These are phyloP conservation scores for Liposcelis brunnea DNA, from an alignment of 2,888 invertebrate genomes.

Conservation along the genomic window DNA sequence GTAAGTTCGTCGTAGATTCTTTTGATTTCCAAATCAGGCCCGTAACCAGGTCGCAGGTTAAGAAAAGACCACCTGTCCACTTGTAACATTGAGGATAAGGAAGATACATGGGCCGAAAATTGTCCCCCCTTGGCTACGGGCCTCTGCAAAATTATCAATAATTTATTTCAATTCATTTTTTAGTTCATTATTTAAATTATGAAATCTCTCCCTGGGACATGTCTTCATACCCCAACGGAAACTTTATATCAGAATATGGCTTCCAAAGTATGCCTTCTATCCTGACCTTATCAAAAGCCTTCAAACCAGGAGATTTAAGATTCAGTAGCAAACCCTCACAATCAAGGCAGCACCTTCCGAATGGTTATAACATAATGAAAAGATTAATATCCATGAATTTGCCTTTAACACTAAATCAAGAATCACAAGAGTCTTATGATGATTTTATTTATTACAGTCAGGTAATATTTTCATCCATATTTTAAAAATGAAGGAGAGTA, in stretches of 20 bases:
- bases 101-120: too few species aligned
- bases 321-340: constrained; percentile 41
- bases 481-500: too few species aligned
- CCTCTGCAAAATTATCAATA: too few species aligned
- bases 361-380: constrained; percentile 50
- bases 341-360: constrained; percentile 75
- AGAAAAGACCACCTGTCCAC: too few species aligned
- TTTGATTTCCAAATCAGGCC: too few species aligned
- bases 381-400: constrained; percentile 46
- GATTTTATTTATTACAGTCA: constrained; percentile 72
- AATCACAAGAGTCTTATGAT: constrained; percentile 37
- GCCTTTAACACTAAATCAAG: constrained; percentile 35
- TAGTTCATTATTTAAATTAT: constrained; percentile 83
- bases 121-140: too few species aligned
- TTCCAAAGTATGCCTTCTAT: constrained; percentile 75
- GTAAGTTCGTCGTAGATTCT: too few species aligned
- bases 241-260: constrained; percentile 94
- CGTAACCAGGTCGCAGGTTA: too few species aligned
- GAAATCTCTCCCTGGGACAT: constrained; percentile 62
- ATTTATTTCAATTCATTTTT: constrained; percentile 18
- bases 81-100: too few species aligned
- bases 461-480: constrained; percentile 32
- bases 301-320: constrained; percentile 25
- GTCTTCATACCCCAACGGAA: constrained; percentile 54
- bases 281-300: constrained; percentile 43